Evolutionary conservation across 1,140 invertebrate species (phyloP).

Genomic region (Drosophila nebulosa): DNA sequence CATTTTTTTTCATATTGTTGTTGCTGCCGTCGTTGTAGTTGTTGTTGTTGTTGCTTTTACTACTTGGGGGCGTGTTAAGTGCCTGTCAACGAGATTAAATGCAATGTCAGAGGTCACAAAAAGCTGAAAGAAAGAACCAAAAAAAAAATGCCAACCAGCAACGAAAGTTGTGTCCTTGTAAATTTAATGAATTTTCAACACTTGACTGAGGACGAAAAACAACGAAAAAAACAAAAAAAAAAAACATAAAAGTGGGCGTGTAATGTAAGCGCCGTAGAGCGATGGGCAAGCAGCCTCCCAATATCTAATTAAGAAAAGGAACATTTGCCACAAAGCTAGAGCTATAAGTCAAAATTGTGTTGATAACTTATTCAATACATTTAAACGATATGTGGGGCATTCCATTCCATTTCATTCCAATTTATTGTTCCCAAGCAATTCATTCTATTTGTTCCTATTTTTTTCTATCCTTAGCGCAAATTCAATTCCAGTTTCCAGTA

Average conservation of each 20-base stretch:
- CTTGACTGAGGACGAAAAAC: slow-evolving; percentile 8
- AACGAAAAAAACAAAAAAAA: not conserved
- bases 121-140: not conserved
- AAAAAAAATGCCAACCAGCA: slow-evolving; percentile 10
- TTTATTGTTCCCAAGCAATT: too few relatives aligned
- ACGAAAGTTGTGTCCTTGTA: slow-evolving; percentile 74
- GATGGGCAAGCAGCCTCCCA: not conserved
- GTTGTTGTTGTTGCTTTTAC: slow-evolving; percentile 37
- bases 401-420: too few relatives aligned
- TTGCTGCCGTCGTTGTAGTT: not conserved
- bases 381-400: too few relatives aligned
- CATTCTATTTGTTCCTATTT: too few relatives aligned
- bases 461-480: too few relatives aligned
- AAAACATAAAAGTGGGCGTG: not conserved
- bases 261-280: not conserved
- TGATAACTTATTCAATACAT: too few relatives aligned
- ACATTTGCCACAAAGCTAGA: not conserved
- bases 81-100: slow-evolving; percentile 78
- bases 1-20: slow-evolving; percentile 20
- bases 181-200: slow-evolving; percentile 79
- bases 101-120: slow-evolving; percentile 70
- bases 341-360: too few relatives aligned
- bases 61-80: slow-evolving; percentile 74
- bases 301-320: not conserved
- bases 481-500: too few relatives aligned